phyloP scores from a whole-genome alignment of 1,140 invertebrate species.

The Drosophila arizonae region DNA sequence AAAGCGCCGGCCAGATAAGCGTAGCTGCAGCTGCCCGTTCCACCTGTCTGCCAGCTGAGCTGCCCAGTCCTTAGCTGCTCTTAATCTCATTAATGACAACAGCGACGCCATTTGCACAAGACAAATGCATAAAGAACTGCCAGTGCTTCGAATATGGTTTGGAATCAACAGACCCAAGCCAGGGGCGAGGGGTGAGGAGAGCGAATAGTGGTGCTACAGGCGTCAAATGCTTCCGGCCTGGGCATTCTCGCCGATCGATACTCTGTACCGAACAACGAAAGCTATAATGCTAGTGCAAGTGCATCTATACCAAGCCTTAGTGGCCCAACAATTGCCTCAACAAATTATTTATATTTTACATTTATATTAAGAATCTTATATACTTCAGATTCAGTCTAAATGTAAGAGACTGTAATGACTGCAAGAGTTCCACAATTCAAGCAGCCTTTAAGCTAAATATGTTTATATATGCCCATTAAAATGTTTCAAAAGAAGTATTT shows the following conservation, averaged over 20 bases:
- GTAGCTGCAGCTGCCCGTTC: background rate
- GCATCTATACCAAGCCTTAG: no score
- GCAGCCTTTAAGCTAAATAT: no score
- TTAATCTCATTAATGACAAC: slow-evolving; percentile 50
- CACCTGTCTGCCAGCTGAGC: background rate
- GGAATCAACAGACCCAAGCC: slow-evolving; percentile 41
- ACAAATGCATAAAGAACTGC: slow-evolving; percentile 77
- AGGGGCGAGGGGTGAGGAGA: background rate
- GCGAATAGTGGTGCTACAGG: background rate
- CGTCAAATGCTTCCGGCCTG: background rate
- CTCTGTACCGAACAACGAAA: no score
- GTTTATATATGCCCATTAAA: no score
- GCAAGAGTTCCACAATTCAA: no score
- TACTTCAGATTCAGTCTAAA: no score
- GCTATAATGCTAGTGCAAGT: no score
- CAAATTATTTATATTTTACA: no score
- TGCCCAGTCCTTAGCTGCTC: slow-evolving; percentile 13
- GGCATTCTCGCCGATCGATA: background rate
- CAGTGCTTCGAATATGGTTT: slow-evolving; percentile 74
- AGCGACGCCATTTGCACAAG: slow-evolving; percentile 70
- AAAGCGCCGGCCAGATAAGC: slow-evolving; percentile 28
- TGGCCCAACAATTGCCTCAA: no score
- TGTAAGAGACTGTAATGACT: no score
- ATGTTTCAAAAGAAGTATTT: no score
- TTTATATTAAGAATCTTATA: no score